A percentile compares a stretch with the other conserved stretches of the same genome.
These are phyloP conservation scores for Calvadosia cruxmelitensis DNA, from an alignment of 30 jellyfish, hydroid and myxozoan genomes.

Conservation along the genomic window DNA sequence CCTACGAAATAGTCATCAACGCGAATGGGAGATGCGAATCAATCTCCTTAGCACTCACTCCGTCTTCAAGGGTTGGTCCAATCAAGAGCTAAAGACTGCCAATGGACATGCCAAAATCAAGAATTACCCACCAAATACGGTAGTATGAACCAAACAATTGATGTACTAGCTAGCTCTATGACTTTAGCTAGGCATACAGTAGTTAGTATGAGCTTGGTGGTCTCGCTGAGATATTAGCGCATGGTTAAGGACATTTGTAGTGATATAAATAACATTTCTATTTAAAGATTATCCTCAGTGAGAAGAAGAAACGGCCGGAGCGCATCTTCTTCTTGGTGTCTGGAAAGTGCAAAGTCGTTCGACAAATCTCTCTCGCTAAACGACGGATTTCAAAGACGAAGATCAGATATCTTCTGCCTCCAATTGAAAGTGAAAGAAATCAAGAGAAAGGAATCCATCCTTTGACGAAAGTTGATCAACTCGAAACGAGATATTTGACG, in stretches of 20 bases:
- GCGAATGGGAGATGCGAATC: constrained; percentile 55
- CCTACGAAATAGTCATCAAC: constrained; percentile 50
- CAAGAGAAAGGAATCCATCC: not conserved
- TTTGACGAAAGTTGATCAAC: not conserved
- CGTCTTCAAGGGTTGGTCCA: constrained; percentile 32
- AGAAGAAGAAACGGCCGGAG: constrained; percentile 23
- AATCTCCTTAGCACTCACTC: constrained; percentile 30
- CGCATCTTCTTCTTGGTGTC: constrained; percentile 48
- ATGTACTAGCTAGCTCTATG: too few species aligned
- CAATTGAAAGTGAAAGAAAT: constrained; percentile 5
- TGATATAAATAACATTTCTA: too few species aligned
- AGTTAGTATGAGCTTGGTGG: too few species aligned
- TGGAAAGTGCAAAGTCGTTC: constrained; percentile 54
- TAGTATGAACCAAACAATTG: too few species aligned
- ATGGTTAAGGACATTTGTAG: too few species aligned
- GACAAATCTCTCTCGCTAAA: constrained; percentile 30
- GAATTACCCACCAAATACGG: constrained; percentile 67
- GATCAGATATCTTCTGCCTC: constrained; percentile 30
- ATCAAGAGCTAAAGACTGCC: constrained; percentile 12
- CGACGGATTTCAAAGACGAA: constrained; percentile 20
- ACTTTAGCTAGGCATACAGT: too few species aligned
- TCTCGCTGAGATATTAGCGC: too few species aligned
- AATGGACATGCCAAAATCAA: constrained; percentile 56
- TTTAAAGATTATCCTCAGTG: constrained; percentile 37
- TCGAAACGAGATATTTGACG: constrained; percentile 25